Conservation (phyloP, 2,888 invertebrate genomes). For the Rhagonycha lutea region DNA sequence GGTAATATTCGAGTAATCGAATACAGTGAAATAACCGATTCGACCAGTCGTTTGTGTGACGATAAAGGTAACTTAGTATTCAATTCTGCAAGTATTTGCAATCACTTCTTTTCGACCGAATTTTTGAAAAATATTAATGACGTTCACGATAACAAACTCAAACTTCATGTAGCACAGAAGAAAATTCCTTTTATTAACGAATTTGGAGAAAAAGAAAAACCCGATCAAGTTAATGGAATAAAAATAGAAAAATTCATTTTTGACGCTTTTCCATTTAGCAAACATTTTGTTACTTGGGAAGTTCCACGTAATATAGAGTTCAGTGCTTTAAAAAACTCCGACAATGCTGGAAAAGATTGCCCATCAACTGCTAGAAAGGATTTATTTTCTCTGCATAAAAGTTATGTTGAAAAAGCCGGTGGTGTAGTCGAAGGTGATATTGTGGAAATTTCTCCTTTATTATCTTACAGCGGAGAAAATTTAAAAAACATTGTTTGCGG, state of each 20-base stretch:
- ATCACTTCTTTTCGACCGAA: slow-evolving; percentile 91
- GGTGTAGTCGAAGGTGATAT: slow-evolving; percentile 70
- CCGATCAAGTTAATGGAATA: slow-evolving; percentile 88
- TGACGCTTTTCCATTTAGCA: slow-evolving; percentile 94
- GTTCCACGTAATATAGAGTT: slow-evolving; percentile 91
- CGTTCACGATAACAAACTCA: slow-evolving; percentile 74
- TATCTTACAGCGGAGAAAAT: slow-evolving; percentile 91
- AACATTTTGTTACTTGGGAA: slow-evolving; percentile 91
- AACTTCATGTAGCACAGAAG: slow-evolving; percentile 94
- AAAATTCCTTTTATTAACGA: slow-evolving; percentile 88
- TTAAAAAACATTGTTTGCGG: slow-evolving; percentile 55
- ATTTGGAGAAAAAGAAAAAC: slow-evolving; percentile 71
- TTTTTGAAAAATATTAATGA: slow-evolving; percentile 78
- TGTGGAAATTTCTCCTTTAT: slow-evolving; percentile 88
- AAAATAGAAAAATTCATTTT: slow-evolving; percentile 99
- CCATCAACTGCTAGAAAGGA: slow-evolving; percentile 84
- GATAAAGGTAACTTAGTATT: slow-evolving; percentile 82
- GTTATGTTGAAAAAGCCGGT: slow-evolving; percentile 80
- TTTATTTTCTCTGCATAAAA: slow-evolving; percentile 75
- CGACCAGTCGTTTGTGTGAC: slow-evolving; percentile 81
- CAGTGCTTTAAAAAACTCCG: slow-evolving; percentile 94
- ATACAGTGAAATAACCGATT: slow-evolving; percentile 92
- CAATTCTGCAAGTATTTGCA: slow-evolving; percentile 96
- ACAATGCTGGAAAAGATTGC: slow-evolving; percentile 85
- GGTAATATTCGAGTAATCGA: slow-evolving; percentile 92